Conservation (phyloP, 2,888 invertebrate genomes). For the Prosopocoilus inquinatus region DNA sequence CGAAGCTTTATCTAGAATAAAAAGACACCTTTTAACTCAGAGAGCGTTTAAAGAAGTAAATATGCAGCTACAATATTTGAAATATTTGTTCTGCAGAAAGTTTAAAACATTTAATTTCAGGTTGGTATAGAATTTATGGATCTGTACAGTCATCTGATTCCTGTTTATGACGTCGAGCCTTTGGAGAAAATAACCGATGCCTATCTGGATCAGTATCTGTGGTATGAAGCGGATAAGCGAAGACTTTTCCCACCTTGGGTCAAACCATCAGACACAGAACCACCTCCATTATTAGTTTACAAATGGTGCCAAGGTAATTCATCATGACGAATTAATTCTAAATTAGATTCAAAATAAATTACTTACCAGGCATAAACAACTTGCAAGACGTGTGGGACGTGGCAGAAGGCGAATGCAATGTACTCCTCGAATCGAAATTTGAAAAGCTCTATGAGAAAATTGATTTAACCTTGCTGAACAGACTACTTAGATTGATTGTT, state of each 20-base stretch:
- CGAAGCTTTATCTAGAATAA: slow-evolving; percentile 97
- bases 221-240: slow-evolving; percentile 99
- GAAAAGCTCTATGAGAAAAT: slow-evolving; percentile 99
- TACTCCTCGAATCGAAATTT: slow-evolving; percentile 92
- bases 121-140: slow-evolving; percentile 99
- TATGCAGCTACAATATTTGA: slow-evolving; percentile 1
- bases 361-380: slow-evolving; percentile 82
- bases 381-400: slow-evolving; percentile 99
- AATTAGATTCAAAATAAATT: slow-evolving; percentile 10
- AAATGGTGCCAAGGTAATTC: slow-evolving; percentile 96
- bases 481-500: slow-evolving; percentile 92
- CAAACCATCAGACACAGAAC: slow-evolving; percentile 98
- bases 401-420: slow-evolving; percentile 97
- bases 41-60: slow-evolving; percentile 94
- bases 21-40: slow-evolving; percentile 97
- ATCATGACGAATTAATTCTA: background rate
- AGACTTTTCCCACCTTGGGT: slow-evolving; percentile 98
- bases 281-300: slow-evolving; percentile 87
- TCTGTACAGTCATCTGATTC: slow-evolving; percentile 96
- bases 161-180: slow-evolving; percentile 99
- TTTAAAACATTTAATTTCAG: slow-evolving; percentile 15
- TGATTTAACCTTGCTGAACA: slow-evolving; percentile 94
- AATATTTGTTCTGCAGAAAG: no score
- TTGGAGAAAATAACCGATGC: slow-evolving; percentile 99
- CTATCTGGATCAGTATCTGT: slow-evolving; percentile 98